phyloP scores from a whole-genome alignment of 1,140 invertebrate species.

The Drosophila rhopaloa region DNA sequence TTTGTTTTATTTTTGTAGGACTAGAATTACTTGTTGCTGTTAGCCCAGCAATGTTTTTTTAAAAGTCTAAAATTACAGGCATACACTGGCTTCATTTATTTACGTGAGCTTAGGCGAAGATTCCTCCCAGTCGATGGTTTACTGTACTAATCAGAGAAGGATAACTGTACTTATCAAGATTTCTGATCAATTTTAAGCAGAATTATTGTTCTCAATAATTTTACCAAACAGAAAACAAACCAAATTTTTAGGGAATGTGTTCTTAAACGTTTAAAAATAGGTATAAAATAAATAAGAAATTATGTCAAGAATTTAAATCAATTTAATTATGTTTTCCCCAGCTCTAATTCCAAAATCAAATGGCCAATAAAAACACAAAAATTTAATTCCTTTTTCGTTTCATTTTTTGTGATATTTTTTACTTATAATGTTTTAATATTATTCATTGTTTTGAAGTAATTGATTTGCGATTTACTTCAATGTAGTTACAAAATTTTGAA shows the following conservation, averaged over 20 bases:
- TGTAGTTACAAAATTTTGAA: conserved; percentile 61
- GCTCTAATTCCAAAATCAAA: background rate
- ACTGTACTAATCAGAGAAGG: conserved; percentile 12
- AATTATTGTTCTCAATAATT: no score
- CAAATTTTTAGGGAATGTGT: no score
- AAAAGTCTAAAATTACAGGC: conserved; percentile 70
- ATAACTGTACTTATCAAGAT: conserved; percentile 19
- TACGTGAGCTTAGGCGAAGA: conserved; percentile 24
- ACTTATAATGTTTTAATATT: conserved; percentile 34
- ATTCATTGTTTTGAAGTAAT: conserved; percentile 44
- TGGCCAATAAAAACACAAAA: conserved; percentile 43
- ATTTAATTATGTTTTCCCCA: background rate
- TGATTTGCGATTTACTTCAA: conserved; percentile 65
- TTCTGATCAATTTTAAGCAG: background rate
- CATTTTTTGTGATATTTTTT: conserved; percentile 25
- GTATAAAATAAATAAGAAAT: background rate
- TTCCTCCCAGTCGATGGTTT: conserved; percentile 33
- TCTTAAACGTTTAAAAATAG: no score
- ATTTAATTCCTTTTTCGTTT: conserved; percentile 32
- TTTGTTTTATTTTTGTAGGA: conserved; percentile 27
- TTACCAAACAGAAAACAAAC: no score
- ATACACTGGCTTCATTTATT: conserved; percentile 65
- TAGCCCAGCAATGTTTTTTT: conserved; percentile 22
- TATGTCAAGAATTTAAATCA: background rate
- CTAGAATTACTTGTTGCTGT: conserved; percentile 22